Evolutionary conservation across 2,888 invertebrate genomes (phyloP).

Genomic region (Diarsia mendica): DNA sequence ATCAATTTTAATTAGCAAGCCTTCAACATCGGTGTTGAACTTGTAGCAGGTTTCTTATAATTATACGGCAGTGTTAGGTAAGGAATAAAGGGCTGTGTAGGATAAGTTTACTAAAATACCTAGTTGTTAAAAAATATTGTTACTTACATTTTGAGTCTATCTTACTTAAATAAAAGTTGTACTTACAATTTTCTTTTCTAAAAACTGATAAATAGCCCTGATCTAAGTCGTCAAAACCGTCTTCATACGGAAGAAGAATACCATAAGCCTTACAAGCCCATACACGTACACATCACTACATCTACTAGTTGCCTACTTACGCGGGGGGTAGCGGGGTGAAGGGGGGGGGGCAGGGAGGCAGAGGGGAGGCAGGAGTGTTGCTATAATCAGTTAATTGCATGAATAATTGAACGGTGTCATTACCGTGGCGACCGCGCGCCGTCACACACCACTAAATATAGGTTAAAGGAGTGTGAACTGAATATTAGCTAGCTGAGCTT

Average conservation of each 20-base stretch:
- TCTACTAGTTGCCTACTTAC: constrained; percentile 37
- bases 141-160: no score
- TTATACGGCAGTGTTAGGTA: no score
- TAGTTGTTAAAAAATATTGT: no score
- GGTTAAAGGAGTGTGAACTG: constrained; percentile 54
- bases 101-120: no score
- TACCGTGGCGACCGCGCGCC: constrained; percentile 68
- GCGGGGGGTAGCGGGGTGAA: constrained; percentile 13
- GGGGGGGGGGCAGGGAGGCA: constrained; percentile 10
- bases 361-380: constrained; percentile 75
- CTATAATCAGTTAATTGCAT: constrained; percentile 90
- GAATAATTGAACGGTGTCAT: constrained; percentile 86
- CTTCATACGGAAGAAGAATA: constrained; percentile 1
- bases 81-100: no score
- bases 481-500: constrained; percentile 17
- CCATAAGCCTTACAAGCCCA: not conserved
- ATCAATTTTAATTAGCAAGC: no score
- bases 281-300: not conserved
- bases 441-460: constrained; percentile 63
- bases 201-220: no score
- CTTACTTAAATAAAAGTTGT: no score
- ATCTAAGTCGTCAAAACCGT: not conserved
- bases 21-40: no score
- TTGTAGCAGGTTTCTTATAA: no score
- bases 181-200: no score